These are phyloP conservation scores for Zenarchopterus dispar DNA, from an alignment of 2,797 vertebrate genomes.

Conservation along the genomic window DNA sequence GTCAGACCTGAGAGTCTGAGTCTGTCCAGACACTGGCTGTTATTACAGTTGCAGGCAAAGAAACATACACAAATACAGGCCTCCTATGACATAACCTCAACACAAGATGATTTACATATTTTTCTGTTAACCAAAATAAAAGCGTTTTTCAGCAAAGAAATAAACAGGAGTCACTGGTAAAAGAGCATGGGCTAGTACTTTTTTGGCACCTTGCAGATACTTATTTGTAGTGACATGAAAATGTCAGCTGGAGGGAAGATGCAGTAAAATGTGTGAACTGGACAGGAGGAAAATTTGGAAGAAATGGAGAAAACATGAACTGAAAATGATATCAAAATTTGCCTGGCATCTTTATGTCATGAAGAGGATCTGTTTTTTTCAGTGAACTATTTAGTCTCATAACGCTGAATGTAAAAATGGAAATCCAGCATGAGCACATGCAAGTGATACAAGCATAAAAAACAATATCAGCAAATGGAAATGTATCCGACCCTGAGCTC, in stretches of 20 bases:
- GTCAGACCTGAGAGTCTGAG: conserved; percentile 31
- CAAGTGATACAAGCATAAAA: background rate
- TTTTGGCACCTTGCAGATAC: too few species aligned
- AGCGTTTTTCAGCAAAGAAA: background rate
- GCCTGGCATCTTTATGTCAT: too few species aligned
- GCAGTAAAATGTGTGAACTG: too few species aligned
- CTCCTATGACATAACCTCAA: background rate
- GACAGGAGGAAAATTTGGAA: background rate
- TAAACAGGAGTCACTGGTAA: too few species aligned
- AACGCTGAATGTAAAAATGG: background rate
- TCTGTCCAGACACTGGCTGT: conserved; percentile 26
- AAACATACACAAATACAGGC: conserved; percentile 14
- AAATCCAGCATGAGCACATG: background rate
- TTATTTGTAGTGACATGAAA: too few species aligned
- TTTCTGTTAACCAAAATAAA: background rate
- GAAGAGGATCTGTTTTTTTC: too few species aligned
- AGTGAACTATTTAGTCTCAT: too few species aligned
- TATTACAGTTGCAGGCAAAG: conserved; percentile 39
- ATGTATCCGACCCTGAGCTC: background rate
- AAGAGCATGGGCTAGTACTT: too few species aligned
- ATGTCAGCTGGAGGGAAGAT: too few species aligned
- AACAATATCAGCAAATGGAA: background rate
- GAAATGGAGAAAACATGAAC: background rate
- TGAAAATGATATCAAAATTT: background rate
- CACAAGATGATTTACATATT: background rate